These are phyloP conservation scores for Theretra japonica DNA, from an alignment of 2,888 invertebrate genomes.

Conservation along the genomic window DNA sequence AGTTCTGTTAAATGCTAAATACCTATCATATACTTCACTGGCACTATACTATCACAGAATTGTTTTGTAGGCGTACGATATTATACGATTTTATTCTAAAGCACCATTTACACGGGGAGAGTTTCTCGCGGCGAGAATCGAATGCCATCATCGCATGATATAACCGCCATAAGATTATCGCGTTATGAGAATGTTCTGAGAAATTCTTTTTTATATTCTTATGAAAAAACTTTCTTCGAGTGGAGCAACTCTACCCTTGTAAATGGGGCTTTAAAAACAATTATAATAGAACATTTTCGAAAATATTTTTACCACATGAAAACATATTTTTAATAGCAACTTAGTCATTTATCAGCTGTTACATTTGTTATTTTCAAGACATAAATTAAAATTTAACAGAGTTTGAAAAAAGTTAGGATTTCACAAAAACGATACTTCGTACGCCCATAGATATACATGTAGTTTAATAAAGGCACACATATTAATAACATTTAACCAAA, in stretches of 20 bases:
- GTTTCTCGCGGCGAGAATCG: too few relatives aligned
- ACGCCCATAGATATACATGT: not conserved
- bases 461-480: constrained; percentile 12
- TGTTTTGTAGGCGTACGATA: constrained; percentile 31
- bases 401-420: not conserved
- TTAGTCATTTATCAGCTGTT: too few relatives aligned
- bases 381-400: not conserved
- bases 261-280: too few relatives aligned
- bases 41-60: constrained; percentile 73
- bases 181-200: too few relatives aligned
- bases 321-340: not conserved
- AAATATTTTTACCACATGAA: not conserved
- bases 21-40: constrained; percentile 56
- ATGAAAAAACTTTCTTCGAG: too few relatives aligned
- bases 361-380: too few relatives aligned
- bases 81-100: not conserved
- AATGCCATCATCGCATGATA: too few relatives aligned
- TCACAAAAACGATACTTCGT: not conserved
- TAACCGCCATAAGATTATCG: too few relatives aligned
- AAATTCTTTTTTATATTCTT: too few relatives aligned
- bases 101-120: too few relatives aligned
- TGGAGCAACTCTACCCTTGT: too few relatives aligned
- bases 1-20: constrained; percentile 39
- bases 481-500: constrained; percentile 13
- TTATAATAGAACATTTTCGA: not conserved